Base-by-base conservation (phyloP, 2,888 invertebrate genomes). In the Craniophora ligustri region DNA sequence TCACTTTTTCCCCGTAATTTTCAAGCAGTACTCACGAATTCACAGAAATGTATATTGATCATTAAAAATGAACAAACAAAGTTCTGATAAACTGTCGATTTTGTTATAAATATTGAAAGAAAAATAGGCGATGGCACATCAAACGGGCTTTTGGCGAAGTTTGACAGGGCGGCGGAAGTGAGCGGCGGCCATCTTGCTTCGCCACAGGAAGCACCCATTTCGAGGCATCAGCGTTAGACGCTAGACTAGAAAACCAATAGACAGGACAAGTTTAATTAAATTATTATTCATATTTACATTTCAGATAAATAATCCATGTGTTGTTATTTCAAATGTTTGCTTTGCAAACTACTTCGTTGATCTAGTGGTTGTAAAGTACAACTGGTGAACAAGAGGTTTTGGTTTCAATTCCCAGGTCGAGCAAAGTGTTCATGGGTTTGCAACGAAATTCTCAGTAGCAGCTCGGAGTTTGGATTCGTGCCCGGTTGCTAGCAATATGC, bases 191-290 rank as follows among this genome's bases (percentile, higher is more conserved):
- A 89, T 91, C 89, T 86, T 85, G 84, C 76, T 71, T 76, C 78
- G 78, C 78, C 76, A 81, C 83, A 90, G 92, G 92, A 91, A 86
- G 86, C 76, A 82, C 85, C 88, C 91, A 89, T 92, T 92, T 89
- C 85, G 87, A 89, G 82, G 87, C 87, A 86, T 86, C 88, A 86
- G 81, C 86, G 85, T 90, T 89, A 88, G 88, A 79, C 79, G 76
- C 59, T 69, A 81, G 85, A 59, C 19, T 19, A 79, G n/a, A 0
- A 23, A 79, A 76, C 0, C 3, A 4, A 23, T 72, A 86, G 86
- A 87, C 13, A 23, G 47, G 11, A 5, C 0, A 0, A 15, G 4
- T n/a, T n/a, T n/a, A n/a, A n/a, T n/a, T n/a, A n/a, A n/a, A n/a
- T n/a, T n/a, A n/a, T n/a, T n/a, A n/a, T n/a, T n/a, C n/a, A n/a